Conservation (phyloP, 1,140 invertebrate genomes). For the Bradysia coprophila region DNA sequence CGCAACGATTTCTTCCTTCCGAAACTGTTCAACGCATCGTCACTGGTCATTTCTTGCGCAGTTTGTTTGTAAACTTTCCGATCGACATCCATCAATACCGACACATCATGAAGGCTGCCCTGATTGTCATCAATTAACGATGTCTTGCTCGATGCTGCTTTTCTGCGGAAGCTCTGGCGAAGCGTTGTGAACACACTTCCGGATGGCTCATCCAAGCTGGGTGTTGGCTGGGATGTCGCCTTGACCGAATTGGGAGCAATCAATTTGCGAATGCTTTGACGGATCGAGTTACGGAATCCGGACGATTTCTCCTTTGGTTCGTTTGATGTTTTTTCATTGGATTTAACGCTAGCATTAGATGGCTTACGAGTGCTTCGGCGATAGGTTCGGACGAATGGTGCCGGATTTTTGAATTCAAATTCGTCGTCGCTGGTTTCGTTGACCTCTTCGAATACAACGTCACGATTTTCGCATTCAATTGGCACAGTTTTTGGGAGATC, state of each 20-base stretch:
- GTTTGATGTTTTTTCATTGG: constrained; percentile 4
- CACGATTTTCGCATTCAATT: constrained; percentile 4
- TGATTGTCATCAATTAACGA: neutral
- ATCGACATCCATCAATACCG: constrained; percentile 17
- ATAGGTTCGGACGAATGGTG: constrained; percentile 18
- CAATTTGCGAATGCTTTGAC: constrained; percentile 17
- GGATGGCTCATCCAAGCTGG: neutral
- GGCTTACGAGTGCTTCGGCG: constrained; percentile 6
- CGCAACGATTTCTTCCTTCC: constrained; percentile 17
- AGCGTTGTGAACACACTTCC: neutral
- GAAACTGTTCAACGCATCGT: constrained; percentile 15
- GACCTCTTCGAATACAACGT: constrained; percentile 17
- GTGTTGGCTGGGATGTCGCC: constrained; percentile 1
- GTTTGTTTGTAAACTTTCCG: constrained; percentile 17
- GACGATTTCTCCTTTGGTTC: constrained; percentile 3
- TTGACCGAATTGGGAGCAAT: constrained; percentile 11
- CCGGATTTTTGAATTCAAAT: constrained; percentile 13
- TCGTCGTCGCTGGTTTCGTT: constrained; percentile 6
- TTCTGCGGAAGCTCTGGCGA: constrained; percentile 15
- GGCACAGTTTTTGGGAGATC: neutral
- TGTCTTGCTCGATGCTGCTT: constrained; percentile 9
- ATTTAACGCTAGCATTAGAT: constrained; percentile 8
- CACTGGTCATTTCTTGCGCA: constrained; percentile 13
- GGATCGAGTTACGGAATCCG: constrained; percentile 12
- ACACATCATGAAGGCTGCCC: constrained; percentile 9